Percentiles rank a stretch among this genome's conserved stretches.
Conservation (phyloP, 2,797 vertebrate species). For the Sebastes diaconus region DNA sequence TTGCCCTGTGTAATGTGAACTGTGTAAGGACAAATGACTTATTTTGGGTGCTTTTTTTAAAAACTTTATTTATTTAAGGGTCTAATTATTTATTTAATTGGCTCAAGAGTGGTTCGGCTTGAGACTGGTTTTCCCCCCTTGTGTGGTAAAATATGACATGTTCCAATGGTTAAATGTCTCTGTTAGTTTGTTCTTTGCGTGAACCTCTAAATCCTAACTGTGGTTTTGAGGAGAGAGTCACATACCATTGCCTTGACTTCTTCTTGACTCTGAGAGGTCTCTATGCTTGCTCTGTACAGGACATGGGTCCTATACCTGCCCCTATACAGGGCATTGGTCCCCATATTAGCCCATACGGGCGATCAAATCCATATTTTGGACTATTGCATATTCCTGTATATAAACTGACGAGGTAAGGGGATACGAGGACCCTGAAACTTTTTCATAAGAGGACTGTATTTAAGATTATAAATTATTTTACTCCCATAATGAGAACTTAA, state of each 20-base stretch:
- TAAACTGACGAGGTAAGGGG: slow-evolving; percentile 93
- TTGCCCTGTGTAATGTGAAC: slow-evolving; percentile 83
- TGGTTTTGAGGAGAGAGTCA: slow-evolving; percentile 90
- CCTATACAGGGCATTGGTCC: slow-evolving; percentile 83
- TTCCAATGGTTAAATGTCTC: slow-evolving; percentile 83
- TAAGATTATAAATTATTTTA: slow-evolving; percentile 98
- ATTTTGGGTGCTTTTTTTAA: slow-evolving; percentile 78
- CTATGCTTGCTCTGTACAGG: slow-evolving; percentile 90
- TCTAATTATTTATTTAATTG: slow-evolving; percentile 77
- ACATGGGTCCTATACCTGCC: slow-evolving; percentile 88
- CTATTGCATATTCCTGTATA: slow-evolving; percentile 97
- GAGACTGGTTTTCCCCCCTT: slow-evolving; percentile 70
- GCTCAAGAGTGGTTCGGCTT: slow-evolving; percentile 74
- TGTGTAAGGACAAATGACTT: slow-evolving; percentile 82
- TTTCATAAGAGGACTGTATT: slow-evolving; percentile 99
- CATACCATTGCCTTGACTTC: slow-evolving; percentile 97
- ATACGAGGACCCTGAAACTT: slow-evolving; percentile 93
- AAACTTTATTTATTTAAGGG: slow-evolving; percentile 80
- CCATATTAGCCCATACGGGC: slow-evolving; percentile 87
- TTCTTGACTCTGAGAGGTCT: slow-evolving; percentile 90
- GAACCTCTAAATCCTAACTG: slow-evolving; percentile 86
- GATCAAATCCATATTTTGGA: slow-evolving; percentile 97
- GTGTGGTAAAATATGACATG: slow-evolving; percentile 82
- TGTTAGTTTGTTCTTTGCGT: slow-evolving; percentile 87
- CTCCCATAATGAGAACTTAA: slow-evolving; percentile 87